Conservation (phyloP, 1,140 invertebrate species). For the Pinna nobilis region DNA sequence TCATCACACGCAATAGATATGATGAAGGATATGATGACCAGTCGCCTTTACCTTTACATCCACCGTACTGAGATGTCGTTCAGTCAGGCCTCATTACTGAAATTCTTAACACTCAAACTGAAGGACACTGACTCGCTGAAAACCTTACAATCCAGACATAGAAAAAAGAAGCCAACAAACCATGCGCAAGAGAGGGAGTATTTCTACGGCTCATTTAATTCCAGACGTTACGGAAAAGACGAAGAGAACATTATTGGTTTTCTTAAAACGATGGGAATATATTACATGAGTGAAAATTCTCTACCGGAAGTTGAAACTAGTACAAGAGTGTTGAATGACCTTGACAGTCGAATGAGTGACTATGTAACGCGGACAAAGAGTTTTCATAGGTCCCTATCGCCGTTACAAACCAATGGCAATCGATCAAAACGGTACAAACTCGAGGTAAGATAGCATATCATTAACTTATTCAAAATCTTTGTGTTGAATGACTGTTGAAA, state of each 20-base stretch:
- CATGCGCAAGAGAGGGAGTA: slow-evolving; percentile 13
- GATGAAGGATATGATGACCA: slow-evolving; percentile 23
- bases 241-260: slow-evolving; percentile 30
- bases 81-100: slow-evolving; percentile 35
- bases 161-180: neutral
- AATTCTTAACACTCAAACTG: slow-evolving; percentile 40
- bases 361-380: slow-evolving; percentile 18
- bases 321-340: slow-evolving; percentile 31
- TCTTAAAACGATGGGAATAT: slow-evolving; percentile 37
- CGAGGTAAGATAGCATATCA: slow-evolving; percentile 12
- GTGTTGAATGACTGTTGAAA: no score
- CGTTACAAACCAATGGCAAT: neutral
- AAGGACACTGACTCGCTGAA: slow-evolving; percentile 31
- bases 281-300: slow-evolving; percentile 32
- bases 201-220: slow-evolving; percentile 36
- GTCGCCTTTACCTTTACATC: slow-evolving; percentile 37
- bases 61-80: slow-evolving; percentile 33
- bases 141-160: slow-evolving; percentile 24
- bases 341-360: slow-evolving; percentile 23
- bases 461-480: no score
- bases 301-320: slow-evolving; percentile 43
- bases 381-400: neutral
- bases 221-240: slow-evolving; percentile 29
- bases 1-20: slow-evolving; percentile 27
- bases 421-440: slow-evolving; percentile 3